Evolutionary conservation across 2,113 vertebrate genomes (phyloP), one percentile per base, ranked within the genome.

Genomic region (Chloroceryle aenea): DNA sequence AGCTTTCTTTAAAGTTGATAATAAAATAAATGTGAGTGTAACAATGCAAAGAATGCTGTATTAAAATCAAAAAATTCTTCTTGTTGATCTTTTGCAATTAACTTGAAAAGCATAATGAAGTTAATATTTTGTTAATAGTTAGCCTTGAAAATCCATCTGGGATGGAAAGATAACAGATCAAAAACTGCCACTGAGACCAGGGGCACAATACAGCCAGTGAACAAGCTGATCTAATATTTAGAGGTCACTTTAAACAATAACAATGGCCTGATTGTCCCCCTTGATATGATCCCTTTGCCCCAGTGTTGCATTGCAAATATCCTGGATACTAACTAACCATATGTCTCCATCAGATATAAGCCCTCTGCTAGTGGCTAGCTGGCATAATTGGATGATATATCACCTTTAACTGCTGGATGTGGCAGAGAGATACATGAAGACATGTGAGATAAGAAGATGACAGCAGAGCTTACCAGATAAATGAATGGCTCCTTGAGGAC

Each of bases 341-440:
- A 47, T 8, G 68, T 64, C 53, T 75, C 66, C 48, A 62, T 56
- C 69, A 61, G 89, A 91, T 55, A 47, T 1, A 47, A 77, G 73
- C 6, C 48, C 42, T 13, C 79, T 67, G 72, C 82, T 76, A 26
- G 63, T 38, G 58, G 25, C n/a, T 88, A 48, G 42, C 42, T 92
- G 83, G 26, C 16, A 36, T n/a, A 42, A 30, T 4, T 29, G 68
- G 67, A 30, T 88, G 67, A 82, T 83, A 27, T 6, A 87, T 36
- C 1, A 1, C 42, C 29, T 66, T 90, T 64, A 32, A 0, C 67
- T 77, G 40, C 76, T 71, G 85, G 56, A 74, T 47, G 68, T 92
- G 85, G 88, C 95, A 94, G 72, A 58, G 77, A 77, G 85, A 89
- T 55, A 42, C 45, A 85, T 56, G 82, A 59, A 96, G 38, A 34